These are phyloP conservation scores for Xerus inauris DNA, from an alignment of 2,113 vertebrate genomes.

Conservation along the genomic window DNA sequence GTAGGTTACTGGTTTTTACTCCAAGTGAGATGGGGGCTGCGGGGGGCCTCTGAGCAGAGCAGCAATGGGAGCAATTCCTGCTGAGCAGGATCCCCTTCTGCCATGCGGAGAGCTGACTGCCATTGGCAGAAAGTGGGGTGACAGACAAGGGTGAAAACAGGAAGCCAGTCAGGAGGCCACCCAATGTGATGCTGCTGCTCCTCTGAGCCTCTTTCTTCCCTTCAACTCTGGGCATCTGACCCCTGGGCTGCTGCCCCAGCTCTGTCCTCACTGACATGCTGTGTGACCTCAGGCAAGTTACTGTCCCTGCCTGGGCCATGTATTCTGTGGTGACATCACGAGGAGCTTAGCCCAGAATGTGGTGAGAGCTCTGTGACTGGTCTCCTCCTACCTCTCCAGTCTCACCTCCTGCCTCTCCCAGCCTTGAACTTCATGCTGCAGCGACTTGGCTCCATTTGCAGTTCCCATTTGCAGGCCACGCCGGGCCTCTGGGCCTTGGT, in stretches of 20 bases:
- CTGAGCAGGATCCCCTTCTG: neutral
- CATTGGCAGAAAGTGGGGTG: neutral
- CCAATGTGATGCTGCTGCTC: neutral
- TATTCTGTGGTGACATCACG: neutral
- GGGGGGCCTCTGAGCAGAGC: neutral
- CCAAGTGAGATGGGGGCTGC: neutral
- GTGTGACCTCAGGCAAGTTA: neutral
- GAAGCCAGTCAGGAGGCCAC: neutral
- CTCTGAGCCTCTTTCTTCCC: neutral
- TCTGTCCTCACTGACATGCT: neutral
- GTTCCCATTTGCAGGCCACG: fast-evolving
- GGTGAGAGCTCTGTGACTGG: neutral
- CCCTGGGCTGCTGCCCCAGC: neutral
- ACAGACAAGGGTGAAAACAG: neutral
- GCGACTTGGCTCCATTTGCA: neutral
- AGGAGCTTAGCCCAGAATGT: neutral
- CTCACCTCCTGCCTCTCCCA: neutral
- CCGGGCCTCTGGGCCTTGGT: neutral
- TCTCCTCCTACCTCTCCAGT: neutral
- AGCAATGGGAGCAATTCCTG: neutral
- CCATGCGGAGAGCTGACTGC: neutral
- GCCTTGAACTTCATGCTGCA: neutral
- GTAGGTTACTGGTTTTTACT: neutral
- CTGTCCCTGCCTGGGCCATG: neutral
- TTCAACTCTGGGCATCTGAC: neutral